Base-by-base conservation (phyloP, 1,140 invertebrate genomes). In the Bactericera cockerelli region DNA sequence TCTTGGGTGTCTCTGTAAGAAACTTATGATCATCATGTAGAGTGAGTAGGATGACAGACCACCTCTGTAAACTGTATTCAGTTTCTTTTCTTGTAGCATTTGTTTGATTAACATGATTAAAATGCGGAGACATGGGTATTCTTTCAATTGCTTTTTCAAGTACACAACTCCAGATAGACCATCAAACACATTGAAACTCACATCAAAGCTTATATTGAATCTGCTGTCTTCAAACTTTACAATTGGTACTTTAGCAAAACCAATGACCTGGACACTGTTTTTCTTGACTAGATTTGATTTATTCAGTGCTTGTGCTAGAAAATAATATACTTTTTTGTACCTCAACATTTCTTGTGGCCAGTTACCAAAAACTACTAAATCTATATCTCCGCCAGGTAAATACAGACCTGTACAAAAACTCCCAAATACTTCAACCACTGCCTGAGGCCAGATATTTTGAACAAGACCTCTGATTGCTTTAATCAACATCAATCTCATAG, bases 321-420 rank as follows among this genome's bases (percentile, higher is more conserved):
- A 6, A 22, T 49, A 49, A n/a, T 49, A 49, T 8, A 49, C 22
- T 49, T n/a, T 49, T n/a, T 49, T 49, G 8, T 16, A 6, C 19
- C 22, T 49, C n/a, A 49, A 8, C n/a, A 49, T 6, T 10, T 49
- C 42, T 19, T 4, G n/a, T 49, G 42, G 42, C 42, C 42, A 49
- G 19, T 49, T 49, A 6, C 42, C 42, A 49, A 49, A 49, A 4
- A 49, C 42, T 10, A 49, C 42, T n/a, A 49, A 49, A 49, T 49
- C 42, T 19, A 49, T 49, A 16, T 49, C 42, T 10, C 42, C 42
- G n/a, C 8, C 42, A 10, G 93, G 93, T 70, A 97, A 77, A 77
- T 96, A 97, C 59, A 96, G 81, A 58, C 91, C 91, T 56, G 93
- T 96, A 63, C 89, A 80, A 77, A 94, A 96, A 65, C 89, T 93